Evolutionary conservation across 2,888 invertebrate species (phyloP).

Genomic region (Silvanus unidentatus): DNA sequence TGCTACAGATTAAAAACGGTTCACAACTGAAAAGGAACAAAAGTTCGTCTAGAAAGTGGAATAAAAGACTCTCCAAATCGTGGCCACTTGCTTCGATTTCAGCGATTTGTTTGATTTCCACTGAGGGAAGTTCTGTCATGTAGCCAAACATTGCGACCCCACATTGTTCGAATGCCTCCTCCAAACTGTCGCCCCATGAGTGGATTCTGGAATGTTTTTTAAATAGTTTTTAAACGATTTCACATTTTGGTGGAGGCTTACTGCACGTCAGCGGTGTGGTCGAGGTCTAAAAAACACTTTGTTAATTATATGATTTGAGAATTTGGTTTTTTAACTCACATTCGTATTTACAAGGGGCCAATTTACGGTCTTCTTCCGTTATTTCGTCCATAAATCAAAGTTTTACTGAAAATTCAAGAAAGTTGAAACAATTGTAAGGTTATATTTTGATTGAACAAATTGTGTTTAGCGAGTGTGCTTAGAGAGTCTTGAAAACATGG

Average conservation of each 20-base stretch:
- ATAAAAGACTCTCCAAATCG: conserved; percentile 83
- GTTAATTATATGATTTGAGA: not conserved
- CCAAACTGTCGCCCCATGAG: conserved; percentile 81
- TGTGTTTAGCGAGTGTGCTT: not conserved
- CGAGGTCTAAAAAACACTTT: conserved; percentile 65
- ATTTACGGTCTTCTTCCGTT: conserved; percentile 56
- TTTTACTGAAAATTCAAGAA: not conserved
- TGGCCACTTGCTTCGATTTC: conserved; percentile 84
- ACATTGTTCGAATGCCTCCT: conserved; percentile 91
- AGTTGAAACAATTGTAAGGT: not conserved
- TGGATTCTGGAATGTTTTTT: conserved; percentile 61
- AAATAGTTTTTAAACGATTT: not conserved
- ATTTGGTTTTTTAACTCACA: conserved; percentile 58
- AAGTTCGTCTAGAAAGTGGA: conserved; percentile 90
- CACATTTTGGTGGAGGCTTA: conserved; percentile 56
- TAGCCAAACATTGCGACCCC: conserved; percentile 96
- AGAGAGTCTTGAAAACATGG: too few species aligned
- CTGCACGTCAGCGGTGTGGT: conserved; percentile 99
- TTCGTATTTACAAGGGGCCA: conserved; percentile 72
- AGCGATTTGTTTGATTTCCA: conserved; percentile 72
- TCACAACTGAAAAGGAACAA: conserved; percentile 90
- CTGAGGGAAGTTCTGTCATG: conserved; percentile 86
- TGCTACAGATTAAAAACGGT: conserved; percentile 80
- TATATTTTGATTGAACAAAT: not conserved
- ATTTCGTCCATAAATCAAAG: conserved; percentile 33